These are phyloP conservation scores for Nemurella pictetii DNA, from an alignment of 2,888 invertebrate genomes.

Conservation along the genomic window DNA sequence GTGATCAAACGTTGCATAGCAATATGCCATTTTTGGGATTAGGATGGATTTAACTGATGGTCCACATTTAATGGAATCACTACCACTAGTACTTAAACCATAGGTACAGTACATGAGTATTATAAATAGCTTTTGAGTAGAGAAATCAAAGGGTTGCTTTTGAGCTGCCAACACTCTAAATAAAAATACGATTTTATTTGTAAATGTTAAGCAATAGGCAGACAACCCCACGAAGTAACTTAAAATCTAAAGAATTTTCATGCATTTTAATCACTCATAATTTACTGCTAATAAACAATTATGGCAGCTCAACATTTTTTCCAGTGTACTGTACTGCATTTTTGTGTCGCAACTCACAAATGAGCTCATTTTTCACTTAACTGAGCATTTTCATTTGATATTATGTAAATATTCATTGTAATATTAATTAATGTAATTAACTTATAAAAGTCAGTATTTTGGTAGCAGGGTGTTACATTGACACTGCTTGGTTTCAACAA, in stretches of 20 bases:
- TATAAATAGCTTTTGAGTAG: slow-evolving; percentile 27
- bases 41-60: slow-evolving; percentile 24
- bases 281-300: not conserved
- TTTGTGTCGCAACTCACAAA: slow-evolving; percentile 19
- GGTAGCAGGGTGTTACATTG: slow-evolving; percentile 5
- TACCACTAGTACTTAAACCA: slow-evolving; percentile 33
- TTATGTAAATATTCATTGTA: slow-evolving; percentile 29
- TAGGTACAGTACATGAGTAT: slow-evolving; percentile 35
- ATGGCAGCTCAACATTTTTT: slow-evolving; percentile 20
- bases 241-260: slow-evolving; percentile 4
- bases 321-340: slow-evolving; percentile 28
- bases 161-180: slow-evolving; percentile 25
- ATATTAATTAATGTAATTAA: slow-evolving; percentile 25
- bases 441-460: slow-evolving; percentile 29
- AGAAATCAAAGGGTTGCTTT: slow-evolving; percentile 9
- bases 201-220: slow-evolving; percentile 20
- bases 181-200: not conserved
- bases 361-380: slow-evolving; percentile 12
- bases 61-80: slow-evolving; percentile 8
- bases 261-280: slow-evolving; percentile 17
- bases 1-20: slow-evolving; percentile 31
- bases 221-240: slow-evolving; percentile 9
- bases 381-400: slow-evolving; percentile 19
- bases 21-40: not conserved
- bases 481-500: slow-evolving; percentile 17